Percentiles rank a stretch among this genome's conserved stretches.
phyloP scores from a whole-genome alignment of 2,888 invertebrate species.

The Cryptus armator region DNA sequence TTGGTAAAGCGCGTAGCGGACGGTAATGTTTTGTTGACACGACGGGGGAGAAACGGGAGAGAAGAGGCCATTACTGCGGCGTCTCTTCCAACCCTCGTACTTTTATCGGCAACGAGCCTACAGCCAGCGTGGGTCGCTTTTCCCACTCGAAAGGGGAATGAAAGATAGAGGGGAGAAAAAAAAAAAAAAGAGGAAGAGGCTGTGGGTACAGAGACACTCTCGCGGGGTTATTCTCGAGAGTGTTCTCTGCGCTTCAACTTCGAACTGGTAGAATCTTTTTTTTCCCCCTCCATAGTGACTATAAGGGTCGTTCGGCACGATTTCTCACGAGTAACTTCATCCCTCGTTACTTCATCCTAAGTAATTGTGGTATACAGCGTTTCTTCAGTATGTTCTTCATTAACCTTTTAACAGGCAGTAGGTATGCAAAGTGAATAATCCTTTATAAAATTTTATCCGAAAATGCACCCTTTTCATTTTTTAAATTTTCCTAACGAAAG shows the following conservation, averaged over 20 bases:
- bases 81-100: conserved; percentile 49
- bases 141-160: conserved; percentile 18
- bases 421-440: not conserved
- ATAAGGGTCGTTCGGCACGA: conserved; percentile 23
- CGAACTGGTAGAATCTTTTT: not conserved
- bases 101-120: conserved; percentile 12
- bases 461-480: no score
- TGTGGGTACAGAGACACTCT: conserved; percentile 37
- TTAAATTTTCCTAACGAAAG: not conserved
- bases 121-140: conserved; percentile 2
- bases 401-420: not conserved
- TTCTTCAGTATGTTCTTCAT: not conserved
- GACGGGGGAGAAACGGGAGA: conserved; percentile 72
- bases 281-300: conserved; percentile 3
- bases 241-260: not conserved
- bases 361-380: not conserved
- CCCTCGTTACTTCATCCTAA: not conserved
- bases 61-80: conserved; percentile 81
- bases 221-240: conserved; percentile 42
- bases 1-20: conserved; percentile 72
- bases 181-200: conserved; percentile 8
- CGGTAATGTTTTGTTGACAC: conserved; percentile 84
- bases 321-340: conserved; percentile 35
- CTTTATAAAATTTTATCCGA: not conserved
- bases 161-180: not conserved